Evolutionary conservation across 2,888 invertebrate genomes (phyloP).

Genomic region (Stomorhina lunata): DNA sequence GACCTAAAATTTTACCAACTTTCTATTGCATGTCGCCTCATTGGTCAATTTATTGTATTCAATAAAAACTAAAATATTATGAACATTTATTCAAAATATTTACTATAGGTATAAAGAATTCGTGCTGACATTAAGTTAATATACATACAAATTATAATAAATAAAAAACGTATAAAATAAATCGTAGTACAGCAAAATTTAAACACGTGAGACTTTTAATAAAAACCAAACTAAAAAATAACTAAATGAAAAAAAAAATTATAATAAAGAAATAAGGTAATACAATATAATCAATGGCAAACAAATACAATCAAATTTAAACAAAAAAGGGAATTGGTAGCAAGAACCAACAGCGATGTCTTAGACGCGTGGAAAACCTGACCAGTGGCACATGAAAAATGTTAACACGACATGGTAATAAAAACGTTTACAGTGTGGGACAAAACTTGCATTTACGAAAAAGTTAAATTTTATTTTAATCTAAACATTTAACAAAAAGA

Average conservation of each 20-base stretch:
- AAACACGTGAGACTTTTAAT: conserved; percentile 46
- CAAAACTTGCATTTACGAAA: no score
- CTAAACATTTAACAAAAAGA: no score
- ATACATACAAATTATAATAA: not conserved
- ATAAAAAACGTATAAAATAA: not conserved
- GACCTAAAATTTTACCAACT: conserved; percentile 18
- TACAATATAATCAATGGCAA: conserved; percentile 25
- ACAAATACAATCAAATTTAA: conserved; percentile 12
- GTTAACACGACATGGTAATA: conserved; percentile 9
- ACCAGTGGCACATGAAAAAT: not conserved
- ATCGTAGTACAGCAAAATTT: not conserved
- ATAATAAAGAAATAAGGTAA: not conserved
- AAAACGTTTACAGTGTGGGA: not conserved
- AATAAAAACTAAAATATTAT: no score
- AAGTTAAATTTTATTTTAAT: no score
- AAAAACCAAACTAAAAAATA: not conserved
- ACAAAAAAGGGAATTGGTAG: conserved; percentile 33
- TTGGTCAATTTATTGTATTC: not conserved
- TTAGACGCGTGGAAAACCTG: not conserved
- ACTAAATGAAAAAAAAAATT: not conserved
- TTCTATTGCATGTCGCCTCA: not conserved
- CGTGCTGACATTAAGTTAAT: conserved; percentile 27
- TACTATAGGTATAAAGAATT: conserved; percentile 24
- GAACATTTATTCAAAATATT: no score
- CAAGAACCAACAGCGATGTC: not conserved